Conservation (phyloP, 2,113 vertebrate species). For the Oreochromis niloticus region DNA sequence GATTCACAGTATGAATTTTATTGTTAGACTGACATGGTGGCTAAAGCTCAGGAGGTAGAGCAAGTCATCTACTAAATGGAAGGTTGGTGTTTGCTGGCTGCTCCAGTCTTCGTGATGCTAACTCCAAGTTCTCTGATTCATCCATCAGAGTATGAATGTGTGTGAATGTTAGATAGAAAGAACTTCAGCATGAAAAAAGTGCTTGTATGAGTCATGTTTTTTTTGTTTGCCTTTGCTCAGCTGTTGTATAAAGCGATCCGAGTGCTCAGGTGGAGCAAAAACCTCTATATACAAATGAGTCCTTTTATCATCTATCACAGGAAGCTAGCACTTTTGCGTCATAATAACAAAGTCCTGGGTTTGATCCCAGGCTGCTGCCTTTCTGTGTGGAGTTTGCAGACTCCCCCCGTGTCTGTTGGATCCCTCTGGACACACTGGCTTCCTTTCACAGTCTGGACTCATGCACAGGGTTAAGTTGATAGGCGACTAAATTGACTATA, state of each 20-base stretch:
- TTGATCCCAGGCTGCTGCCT: background rate
- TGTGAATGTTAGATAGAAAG: background rate
- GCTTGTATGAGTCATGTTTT: background rate
- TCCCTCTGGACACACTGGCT: rapidly evolving
- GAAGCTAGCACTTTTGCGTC: background rate
- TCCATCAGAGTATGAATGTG: background rate
- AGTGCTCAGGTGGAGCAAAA: background rate
- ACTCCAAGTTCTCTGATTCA: background rate
- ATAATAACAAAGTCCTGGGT: background rate
- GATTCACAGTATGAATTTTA: background rate
- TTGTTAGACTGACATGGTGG: background rate
- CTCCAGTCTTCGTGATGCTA: background rate
- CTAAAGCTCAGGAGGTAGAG: background rate
- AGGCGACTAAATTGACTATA: background rate
- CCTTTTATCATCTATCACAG: background rate
- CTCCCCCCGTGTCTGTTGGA: background rate
- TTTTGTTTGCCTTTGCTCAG: no score
- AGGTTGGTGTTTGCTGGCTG: background rate
- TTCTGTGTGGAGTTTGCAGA: background rate
- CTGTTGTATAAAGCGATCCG: background rate
- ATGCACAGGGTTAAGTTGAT: background rate
- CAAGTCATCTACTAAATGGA: background rate
- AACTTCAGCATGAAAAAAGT: background rate
- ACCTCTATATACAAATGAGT: background rate
- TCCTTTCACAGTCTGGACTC: background rate